Base-by-base conservation (phyloP, 2,888 invertebrate species). In the Tupiocoris notatus region DNA sequence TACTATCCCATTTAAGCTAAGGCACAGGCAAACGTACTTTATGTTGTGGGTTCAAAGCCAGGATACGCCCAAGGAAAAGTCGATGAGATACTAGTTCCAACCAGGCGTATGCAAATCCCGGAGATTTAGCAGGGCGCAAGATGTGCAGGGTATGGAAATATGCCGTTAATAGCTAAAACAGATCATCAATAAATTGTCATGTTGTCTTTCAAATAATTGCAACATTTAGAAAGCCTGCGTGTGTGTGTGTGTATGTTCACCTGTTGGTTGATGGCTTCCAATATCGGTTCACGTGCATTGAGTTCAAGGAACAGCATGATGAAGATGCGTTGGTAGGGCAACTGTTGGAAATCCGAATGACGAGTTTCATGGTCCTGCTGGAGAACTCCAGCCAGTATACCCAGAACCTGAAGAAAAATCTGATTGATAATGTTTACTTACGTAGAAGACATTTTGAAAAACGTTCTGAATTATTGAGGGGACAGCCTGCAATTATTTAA, bases 61-160 rank as follows among this genome's bases (percentile, higher is more conserved):
- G 87, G 86, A 98, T 94, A 74, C 96, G 88, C 71, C 96, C 96
- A 82, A 99, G 92, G 85, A 98, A 98, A 0, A 95, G 92, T 74
- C 98, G 89, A 85, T 99, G 98, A 0, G 98, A 96, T 58, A 99
- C 93, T 64, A 99, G 86, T 85, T 99, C 99, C 76, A 99, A 86
- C 99, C 99, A 99, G 1, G 98, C 95, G 84, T 95, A 99, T 76
- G 96, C 93, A 85, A 99, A 99, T 0, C 95, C 97, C 0, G 99
- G 96, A 0, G 95, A 96, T 81, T 95, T 92, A 63, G 91, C 90
- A 9, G 99, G 99, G 76, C 96, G 89, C 80, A 99, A 86, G 81
- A 97, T 92, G 83, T 97, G 96, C 80, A 98, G 88, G 0, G 96
- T 95, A 85, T 98, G 96, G 83, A 97, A 96, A 85, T 96, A 98